phyloP scores from a whole-genome alignment of 2,113 vertebrate genomes.

The Cyanoderma ruficeps region DNA sequence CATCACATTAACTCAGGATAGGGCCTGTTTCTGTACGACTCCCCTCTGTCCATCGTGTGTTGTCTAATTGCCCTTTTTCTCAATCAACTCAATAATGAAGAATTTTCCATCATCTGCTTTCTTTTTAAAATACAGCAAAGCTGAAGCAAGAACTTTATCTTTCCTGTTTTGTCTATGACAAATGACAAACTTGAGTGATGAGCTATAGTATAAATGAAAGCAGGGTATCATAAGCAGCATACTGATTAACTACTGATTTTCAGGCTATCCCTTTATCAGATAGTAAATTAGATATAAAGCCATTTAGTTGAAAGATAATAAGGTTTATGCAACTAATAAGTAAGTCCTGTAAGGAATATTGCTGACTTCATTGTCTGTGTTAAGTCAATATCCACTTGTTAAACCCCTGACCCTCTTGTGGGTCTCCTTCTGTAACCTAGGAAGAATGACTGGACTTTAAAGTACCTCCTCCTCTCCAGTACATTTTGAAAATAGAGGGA shows the following conservation, averaged over 20 bases:
- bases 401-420: not conserved
- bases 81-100: not conserved
- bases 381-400: conserved; percentile 49
- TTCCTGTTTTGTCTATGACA: not conserved
- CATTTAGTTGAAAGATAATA: conserved; percentile 61
- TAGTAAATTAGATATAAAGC: conserved; percentile 64
- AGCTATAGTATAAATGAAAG: conserved; percentile 16
- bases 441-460: conserved; percentile 2
- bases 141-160: not conserved
- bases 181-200: not conserved
- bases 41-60: not conserved
- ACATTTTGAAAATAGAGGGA: not conserved
- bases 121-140: not conserved
- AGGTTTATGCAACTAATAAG: conserved; percentile 59
- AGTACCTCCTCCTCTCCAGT: not conserved
- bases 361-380: conserved; percentile 54
- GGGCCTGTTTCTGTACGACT: not conserved
- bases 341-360: conserved; percentile 63
- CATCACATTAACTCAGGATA: not conserved
- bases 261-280: conserved; percentile 17
- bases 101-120: not conserved
- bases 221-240: not conserved
- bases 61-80: not conserved
- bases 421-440: not conserved
- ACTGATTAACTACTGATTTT: conserved; percentile 4